phyloP scores from a whole-genome alignment of 1,140 invertebrate species.

The Ceratosolen fusciceps region DNA sequence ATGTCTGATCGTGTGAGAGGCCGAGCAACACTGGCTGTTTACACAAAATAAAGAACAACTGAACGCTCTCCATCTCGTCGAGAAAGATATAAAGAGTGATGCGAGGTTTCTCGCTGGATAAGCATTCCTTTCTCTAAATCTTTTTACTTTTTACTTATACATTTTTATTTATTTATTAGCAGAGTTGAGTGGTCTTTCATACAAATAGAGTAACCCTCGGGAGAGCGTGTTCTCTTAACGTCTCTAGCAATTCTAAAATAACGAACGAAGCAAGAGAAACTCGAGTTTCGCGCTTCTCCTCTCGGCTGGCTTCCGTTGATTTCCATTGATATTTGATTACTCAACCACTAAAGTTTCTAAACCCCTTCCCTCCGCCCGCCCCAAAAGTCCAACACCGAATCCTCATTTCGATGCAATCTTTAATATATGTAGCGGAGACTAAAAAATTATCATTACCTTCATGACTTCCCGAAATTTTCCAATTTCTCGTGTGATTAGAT shows the following conservation, averaged over 20 bases:
- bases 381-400: conserved; percentile 31
- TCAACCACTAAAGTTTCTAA: conserved; percentile 23
- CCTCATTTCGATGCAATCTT: conserved; percentile 35
- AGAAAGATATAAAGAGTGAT: conserved; percentile 37
- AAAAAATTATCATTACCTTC: conserved; percentile 81
- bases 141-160: conserved; percentile 39
- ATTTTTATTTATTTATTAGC: conserved; percentile 40
- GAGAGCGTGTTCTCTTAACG: conserved; percentile 28
- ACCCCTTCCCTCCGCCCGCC: conserved; percentile 6
- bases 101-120: conserved; percentile 44
- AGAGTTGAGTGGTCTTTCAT: conserved; percentile 27
- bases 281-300: conserved; percentile 45
- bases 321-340: conserved; percentile 36
- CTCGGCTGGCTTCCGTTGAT: conserved; percentile 48
- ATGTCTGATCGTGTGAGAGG: conserved; percentile 69
- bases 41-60: conserved; percentile 71
- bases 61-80: conserved; percentile 63
- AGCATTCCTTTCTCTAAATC: conserved; percentile 35
- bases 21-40: conserved; percentile 61
- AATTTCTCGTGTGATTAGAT: conserved; percentile 95
- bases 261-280: conserved; percentile 44
- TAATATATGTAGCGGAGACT: neutral
- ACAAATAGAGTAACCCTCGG: conserved; percentile 39
- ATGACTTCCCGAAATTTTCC: conserved; percentile 97
- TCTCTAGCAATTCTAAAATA: conserved; percentile 36